These are phyloP conservation scores for Orestias chungarensis DNA, from an alignment of 2,797 vertebrate species.

Conservation along the genomic window DNA sequence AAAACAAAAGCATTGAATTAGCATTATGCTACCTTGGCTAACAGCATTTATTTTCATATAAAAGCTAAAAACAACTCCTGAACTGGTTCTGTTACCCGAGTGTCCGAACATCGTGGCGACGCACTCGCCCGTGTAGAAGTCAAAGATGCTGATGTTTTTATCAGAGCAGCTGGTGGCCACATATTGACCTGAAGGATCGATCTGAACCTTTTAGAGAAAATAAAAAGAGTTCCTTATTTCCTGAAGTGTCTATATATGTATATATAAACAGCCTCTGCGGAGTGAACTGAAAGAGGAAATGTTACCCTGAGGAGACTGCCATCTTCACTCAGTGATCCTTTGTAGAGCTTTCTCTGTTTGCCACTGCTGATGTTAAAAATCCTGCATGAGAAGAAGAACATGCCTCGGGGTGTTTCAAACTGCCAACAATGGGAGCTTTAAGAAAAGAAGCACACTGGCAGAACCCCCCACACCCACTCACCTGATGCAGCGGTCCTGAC, in stretches of 20 bases:
- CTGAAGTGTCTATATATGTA: background rate
- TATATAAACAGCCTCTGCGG: background rate
- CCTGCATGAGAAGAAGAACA: conserved; percentile 66
- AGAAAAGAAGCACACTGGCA: background rate
- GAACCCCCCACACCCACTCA: conserved; percentile 56
- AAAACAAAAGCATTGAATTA: conserved; percentile 17
- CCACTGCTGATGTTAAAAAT: conserved; percentile 96
- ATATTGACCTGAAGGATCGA: conserved; percentile 93
- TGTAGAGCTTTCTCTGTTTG: conserved; percentile 95
- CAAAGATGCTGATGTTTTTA: conserved; percentile 94
- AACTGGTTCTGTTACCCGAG: conserved; percentile 82
- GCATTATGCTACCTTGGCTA: background rate
- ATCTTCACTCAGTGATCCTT: conserved; percentile 91
- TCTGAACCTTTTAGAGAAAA: conserved; percentile 85
- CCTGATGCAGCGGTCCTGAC: conserved; percentile 95
- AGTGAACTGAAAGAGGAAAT: background rate
- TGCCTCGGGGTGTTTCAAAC: background rate
- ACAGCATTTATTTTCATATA: background rate
- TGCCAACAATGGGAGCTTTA: background rate
- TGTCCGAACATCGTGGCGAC: conserved; percentile 94
- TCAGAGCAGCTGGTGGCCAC: conserved; percentile 94
- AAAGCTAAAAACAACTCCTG: background rate
- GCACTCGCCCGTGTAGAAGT: conserved; percentile 92
- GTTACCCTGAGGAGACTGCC: conserved; percentile 92
- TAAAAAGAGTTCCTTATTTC: conserved; percentile 12